A percentile compares a stretch with the other conserved stretches of the same genome.
phyloP scores from a whole-genome alignment of 2,113 vertebrate species.

The Lepisosteus oculatus region DNA sequence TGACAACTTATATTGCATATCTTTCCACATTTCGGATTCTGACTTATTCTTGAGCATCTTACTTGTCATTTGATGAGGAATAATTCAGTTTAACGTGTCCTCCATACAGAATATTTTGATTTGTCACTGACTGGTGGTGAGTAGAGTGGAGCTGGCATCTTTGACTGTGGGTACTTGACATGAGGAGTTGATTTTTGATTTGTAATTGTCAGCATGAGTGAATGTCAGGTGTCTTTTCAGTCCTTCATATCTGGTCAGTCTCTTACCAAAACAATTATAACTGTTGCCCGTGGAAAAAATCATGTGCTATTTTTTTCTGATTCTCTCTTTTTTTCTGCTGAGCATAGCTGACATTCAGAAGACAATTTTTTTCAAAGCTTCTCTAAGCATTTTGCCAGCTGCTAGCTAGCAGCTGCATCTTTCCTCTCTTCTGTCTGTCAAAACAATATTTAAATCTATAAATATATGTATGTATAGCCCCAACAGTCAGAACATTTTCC shows the following conservation, averaged over 20 bases:
- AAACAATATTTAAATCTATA: constrained; percentile 36
- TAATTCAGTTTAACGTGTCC: too few relatives aligned
- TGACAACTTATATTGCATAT: too few relatives aligned
- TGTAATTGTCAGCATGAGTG: background rate
- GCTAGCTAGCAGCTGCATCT: constrained; percentile 28
- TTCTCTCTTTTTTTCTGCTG: background rate
- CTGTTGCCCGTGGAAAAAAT: background rate
- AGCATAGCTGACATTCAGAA: background rate
- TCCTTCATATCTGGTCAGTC: background rate
- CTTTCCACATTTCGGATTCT: too few relatives aligned
- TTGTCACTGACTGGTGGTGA: too few relatives aligned
- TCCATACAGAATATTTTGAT: too few relatives aligned
- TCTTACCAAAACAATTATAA: background rate
- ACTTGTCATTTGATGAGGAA: too few relatives aligned
- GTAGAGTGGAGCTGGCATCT: too few relatives aligned
- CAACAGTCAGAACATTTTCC: constrained; percentile 1
- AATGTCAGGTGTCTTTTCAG: background rate
- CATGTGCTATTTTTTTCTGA: background rate
- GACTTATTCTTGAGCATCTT: too few relatives aligned
- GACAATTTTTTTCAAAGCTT: background rate
- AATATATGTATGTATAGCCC: constrained; percentile 24
- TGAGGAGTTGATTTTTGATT: background rate
- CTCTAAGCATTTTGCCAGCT: background rate
- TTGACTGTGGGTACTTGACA: background rate
- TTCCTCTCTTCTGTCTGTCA: constrained; percentile 34